Evolutionary conservation across 2,797 vertebrate species (phyloP).

Genomic region (Tangara arthus): DNA sequence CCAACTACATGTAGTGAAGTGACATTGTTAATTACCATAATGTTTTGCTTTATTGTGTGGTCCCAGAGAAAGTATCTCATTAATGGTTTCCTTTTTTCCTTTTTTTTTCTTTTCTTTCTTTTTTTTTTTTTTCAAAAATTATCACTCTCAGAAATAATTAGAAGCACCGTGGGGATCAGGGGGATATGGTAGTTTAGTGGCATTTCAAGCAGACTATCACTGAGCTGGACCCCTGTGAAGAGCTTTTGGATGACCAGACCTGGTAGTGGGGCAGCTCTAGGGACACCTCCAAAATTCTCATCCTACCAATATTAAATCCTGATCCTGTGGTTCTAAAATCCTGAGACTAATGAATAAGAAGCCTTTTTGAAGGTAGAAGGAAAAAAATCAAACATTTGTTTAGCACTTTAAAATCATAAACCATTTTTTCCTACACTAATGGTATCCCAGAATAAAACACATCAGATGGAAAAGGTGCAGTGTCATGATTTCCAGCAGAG

Average conservation of each 20-base stretch:
- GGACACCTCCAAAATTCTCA: not conserved
- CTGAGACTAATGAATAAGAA: not conserved
- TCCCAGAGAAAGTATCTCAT: not conserved
- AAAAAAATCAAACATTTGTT: not conserved
- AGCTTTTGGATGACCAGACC: not conserved
- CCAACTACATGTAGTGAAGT: not conserved
- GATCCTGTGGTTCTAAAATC: not conserved
- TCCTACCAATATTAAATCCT: not conserved
- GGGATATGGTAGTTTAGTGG: fast-evolving
- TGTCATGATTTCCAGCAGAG: not conserved
- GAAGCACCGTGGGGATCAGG: not conserved
- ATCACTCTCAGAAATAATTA: not conserved
- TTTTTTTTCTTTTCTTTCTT: too few relatives aligned
- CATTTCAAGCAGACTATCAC: not conserved
- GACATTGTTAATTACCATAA: not conserved
- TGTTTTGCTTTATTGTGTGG: not conserved
- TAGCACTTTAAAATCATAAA: not conserved
- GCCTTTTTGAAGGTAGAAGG: not conserved
- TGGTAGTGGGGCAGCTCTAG: fast-evolving
- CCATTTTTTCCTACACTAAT: not conserved
- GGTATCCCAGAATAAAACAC: not conserved
- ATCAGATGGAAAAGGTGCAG: not conserved
- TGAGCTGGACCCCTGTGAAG: not conserved
- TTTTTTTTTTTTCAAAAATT: not conserved
- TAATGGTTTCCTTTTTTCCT: not conserved